Conservation (phyloP, 2,888 invertebrate species). For the Tubulanus polymorphus region DNA sequence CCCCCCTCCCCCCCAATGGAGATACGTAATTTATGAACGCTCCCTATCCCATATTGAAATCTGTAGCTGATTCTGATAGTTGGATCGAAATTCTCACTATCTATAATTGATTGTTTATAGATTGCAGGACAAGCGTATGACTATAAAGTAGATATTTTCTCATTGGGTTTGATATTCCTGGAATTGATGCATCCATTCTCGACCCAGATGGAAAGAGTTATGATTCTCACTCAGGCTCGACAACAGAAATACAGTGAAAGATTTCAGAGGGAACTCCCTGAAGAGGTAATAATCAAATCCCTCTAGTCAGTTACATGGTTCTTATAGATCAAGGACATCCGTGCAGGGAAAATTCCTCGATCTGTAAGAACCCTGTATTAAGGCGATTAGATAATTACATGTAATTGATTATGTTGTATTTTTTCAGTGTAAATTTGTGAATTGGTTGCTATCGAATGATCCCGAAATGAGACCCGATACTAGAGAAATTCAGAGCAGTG, state of each 20-base stretch:
- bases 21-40: no score
- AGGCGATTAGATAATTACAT: background rate
- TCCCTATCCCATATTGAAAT: no score
- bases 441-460: constrained; percentile 71
- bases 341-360: background rate
- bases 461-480: constrained; percentile 67
- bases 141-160: constrained; percentile 88
- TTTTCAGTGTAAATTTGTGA: constrained; percentile 66
- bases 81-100: no score
- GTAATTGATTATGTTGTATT: background rate
- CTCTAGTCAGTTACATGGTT: no score
- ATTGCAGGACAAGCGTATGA: constrained; percentile 47
- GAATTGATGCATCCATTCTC: constrained; percentile 85
- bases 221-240: constrained; percentile 59
- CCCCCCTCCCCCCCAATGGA: no score
- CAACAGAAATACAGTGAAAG: constrained; percentile 66
- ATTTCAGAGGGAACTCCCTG: constrained; percentile 64
- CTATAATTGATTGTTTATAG: no score
- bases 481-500: constrained; percentile 34
- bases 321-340: no score
- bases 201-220: constrained; percentile 84
- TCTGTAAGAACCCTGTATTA: background rate
- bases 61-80: no score
- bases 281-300: constrained; percentile 62
- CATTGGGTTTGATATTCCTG: constrained; percentile 87